Evolutionary conservation across 2,113 vertebrate genomes (phyloP).

Genomic region (Garra rufa): DNA sequence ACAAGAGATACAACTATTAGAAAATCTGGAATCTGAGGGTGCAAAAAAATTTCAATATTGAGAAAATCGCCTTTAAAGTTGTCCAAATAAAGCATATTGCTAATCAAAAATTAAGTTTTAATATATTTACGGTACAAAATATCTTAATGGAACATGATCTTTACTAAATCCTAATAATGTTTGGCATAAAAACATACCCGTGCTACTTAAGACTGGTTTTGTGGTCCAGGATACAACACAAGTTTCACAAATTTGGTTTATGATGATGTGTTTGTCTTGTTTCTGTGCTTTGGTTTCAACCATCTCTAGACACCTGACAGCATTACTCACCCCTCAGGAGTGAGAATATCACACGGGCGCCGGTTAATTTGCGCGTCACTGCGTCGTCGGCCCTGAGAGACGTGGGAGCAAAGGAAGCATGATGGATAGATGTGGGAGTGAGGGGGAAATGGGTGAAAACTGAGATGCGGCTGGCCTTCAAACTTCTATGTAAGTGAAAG

Average conservation of each 20-base stretch:
- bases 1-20: too few relatives aligned
- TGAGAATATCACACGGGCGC: conserved; percentile 84
- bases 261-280: conserved; percentile 6
- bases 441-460: not conserved
- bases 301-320: not conserved
- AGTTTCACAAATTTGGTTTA: not conserved
- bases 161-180: too few relatives aligned
- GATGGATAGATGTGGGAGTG: conserved; percentile 13
- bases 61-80: too few relatives aligned
- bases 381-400: conserved; percentile 80
- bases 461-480: not conserved
- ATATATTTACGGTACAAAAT: too few relatives aligned
- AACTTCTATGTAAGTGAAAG: not conserved
- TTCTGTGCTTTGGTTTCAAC: not conserved
- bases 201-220: too few relatives aligned
- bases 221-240: too few relatives aligned
- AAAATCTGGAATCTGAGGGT: too few relatives aligned
- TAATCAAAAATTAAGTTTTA: too few relatives aligned
- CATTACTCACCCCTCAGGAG: conserved; percentile 80
- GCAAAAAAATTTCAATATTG: too few relatives aligned
- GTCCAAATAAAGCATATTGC: too few relatives aligned
- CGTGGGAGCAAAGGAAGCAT: not conserved
- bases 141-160: too few relatives aligned
- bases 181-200: too few relatives aligned
- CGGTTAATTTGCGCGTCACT: conserved; percentile 87